Conservation (phyloP, 2,888 invertebrate species). For the Xylota segnis region DNA sequence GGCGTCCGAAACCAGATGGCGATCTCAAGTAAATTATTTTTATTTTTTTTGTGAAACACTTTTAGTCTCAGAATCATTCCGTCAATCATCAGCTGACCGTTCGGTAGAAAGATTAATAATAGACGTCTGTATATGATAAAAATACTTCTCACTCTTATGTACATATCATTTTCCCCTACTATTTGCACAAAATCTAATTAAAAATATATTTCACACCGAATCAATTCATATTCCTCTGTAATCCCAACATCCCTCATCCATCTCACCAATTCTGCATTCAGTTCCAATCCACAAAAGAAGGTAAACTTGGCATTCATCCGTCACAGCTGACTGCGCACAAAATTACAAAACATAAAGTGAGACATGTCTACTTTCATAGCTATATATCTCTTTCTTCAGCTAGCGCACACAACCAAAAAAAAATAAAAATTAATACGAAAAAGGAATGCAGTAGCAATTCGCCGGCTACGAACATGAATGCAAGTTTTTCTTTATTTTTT, state of each 20-base stretch:
- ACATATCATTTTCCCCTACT: not conserved
- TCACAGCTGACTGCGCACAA: constrained; percentile 76
- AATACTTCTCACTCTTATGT: too few relatives aligned
- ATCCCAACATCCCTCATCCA: constrained; percentile 24
- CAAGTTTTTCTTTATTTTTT: constrained; percentile 46
- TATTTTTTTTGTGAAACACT: too few relatives aligned
- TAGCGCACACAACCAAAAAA: constrained; percentile 36
- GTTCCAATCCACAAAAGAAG: constrained; percentile 43
- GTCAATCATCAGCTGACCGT: too few relatives aligned
- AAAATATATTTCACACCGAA: constrained; percentile 51
- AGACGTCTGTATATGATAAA: too few relatives aligned
- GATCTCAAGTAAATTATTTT: too few relatives aligned
- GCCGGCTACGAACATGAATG: constrained; percentile 70
- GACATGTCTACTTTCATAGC: constrained; percentile 11
- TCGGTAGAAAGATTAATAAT: too few relatives aligned
- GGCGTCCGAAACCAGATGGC: too few relatives aligned
- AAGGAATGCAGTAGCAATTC: constrained; percentile 64
- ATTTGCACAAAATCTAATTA: constrained; percentile 19
- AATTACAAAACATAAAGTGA: constrained; percentile 58
- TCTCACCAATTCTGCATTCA: constrained; percentile 4
- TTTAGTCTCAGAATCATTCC: too few relatives aligned
- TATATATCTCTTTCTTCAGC: constrained; percentile 36
- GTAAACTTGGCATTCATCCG: constrained; percentile 77
- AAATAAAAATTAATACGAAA: constrained; percentile 54
- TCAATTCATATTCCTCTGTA: constrained; percentile 30